Conservation (phyloP, 2,888 invertebrate species). For the Herminia tarsipennalis region DNA sequence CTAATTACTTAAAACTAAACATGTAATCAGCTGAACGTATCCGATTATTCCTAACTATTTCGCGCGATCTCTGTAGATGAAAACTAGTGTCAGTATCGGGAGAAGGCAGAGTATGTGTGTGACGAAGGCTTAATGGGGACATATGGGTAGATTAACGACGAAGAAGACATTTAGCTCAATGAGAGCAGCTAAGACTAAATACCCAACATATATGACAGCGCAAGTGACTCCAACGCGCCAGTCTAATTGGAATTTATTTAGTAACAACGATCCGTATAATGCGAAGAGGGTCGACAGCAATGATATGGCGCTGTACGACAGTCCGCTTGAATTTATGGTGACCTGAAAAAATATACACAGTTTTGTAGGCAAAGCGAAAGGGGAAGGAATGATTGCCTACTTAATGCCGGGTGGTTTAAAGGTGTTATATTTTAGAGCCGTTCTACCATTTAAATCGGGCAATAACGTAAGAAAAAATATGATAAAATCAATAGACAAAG, state of each 20-base stretch:
- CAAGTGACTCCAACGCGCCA: slow-evolving; percentile 89
- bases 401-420: too few relatives aligned
- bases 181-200: slow-evolving; percentile 88
- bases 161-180: slow-evolving; percentile 93
- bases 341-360: slow-evolving; percentile 68
- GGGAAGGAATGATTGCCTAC: too few relatives aligned
- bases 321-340: slow-evolving; percentile 90
- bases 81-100: too few relatives aligned
- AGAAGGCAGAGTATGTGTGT: too few relatives aligned
- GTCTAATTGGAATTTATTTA: slow-evolving; percentile 89
- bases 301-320: slow-evolving; percentile 91
- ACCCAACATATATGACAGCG: slow-evolving; percentile 87
- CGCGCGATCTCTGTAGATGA: too few relatives aligned
- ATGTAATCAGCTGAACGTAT: not conserved
- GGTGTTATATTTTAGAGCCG: too few relatives aligned
- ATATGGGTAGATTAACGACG: slow-evolving; percentile 89
- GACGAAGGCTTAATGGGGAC: slow-evolving; percentile 74
- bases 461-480: too few relatives aligned
- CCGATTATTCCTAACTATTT: too few relatives aligned
- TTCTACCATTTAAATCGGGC: too few relatives aligned
- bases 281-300: slow-evolving; percentile 90
- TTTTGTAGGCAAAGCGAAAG: too few relatives aligned
- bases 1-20: not conserved
- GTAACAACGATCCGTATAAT: slow-evolving; percentile 87
- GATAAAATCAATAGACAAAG: too few relatives aligned